These are phyloP conservation scores for Melieria omissa DNA, from an alignment of 2,888 invertebrate species.

Conservation along the genomic window DNA sequence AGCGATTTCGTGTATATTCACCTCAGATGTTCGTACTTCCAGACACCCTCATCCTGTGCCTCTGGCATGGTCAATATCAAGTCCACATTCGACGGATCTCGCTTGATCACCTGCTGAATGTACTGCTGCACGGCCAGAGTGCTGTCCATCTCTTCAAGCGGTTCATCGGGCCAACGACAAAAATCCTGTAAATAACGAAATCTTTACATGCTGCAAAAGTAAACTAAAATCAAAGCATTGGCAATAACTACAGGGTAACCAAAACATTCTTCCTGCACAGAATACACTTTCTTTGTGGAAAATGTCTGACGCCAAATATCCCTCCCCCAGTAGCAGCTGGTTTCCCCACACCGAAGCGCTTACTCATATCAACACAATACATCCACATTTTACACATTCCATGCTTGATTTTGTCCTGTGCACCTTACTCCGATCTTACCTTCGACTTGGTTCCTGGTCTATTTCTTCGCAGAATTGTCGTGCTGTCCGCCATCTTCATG, in stretches of 20 bases:
- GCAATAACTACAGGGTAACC: too few species aligned
- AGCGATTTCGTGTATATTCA: slow-evolving; percentile 56
- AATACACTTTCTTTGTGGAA: too few species aligned
- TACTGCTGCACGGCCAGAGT: slow-evolving; percentile 98
- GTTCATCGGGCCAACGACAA: slow-evolving; percentile 97
- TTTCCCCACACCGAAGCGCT: too few species aligned
- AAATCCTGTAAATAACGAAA: slow-evolving; percentile 77
- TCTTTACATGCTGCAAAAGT: neutral
- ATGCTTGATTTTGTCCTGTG: neutral
- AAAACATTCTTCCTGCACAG: too few species aligned
- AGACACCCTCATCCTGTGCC: slow-evolving; percentile 97
- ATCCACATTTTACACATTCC: too few species aligned
- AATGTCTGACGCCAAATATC: too few species aligned
- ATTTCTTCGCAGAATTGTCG: slow-evolving; percentile 86
- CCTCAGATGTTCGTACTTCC: slow-evolving; percentile 99
- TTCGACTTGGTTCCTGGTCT: slow-evolving; percentile 91
- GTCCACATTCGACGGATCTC: slow-evolving; percentile 93
- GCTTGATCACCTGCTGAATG: slow-evolving; percentile 96
- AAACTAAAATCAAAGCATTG: neutral
- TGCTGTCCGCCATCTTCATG: slow-evolving; percentile 88
- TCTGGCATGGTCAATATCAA: slow-evolving; percentile 96
- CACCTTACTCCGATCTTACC: slow-evolving; percentile 68
- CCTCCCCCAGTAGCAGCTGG: too few species aligned
- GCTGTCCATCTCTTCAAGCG: slow-evolving; percentile 99
- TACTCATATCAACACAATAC: too few species aligned